Conservation (phyloP, 2,888 invertebrate genomes). For the Sceliomorpha sp. region DNA sequence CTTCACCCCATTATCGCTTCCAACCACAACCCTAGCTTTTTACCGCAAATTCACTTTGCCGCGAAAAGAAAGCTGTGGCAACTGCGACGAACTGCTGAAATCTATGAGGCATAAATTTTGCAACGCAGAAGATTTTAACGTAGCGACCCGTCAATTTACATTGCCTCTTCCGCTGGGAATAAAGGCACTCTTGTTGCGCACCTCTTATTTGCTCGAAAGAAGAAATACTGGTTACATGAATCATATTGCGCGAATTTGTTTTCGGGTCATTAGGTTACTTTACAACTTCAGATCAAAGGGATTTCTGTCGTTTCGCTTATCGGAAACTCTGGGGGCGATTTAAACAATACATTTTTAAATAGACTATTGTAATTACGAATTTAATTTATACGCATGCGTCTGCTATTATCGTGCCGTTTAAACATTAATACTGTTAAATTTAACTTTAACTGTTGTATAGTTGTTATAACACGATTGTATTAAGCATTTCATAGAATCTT, state of each 20-base stretch:
- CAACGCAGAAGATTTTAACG: slow-evolving; percentile 45
- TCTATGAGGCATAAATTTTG: slow-evolving; percentile 52
- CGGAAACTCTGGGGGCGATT: no score
- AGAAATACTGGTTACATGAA: neutral
- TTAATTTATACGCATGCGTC: neutral
- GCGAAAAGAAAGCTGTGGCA: slow-evolving; percentile 46
- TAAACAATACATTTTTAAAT: no score
- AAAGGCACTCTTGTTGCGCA: neutral
- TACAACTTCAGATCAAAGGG: no score
- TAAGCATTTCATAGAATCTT: no score
- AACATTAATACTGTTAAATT: no score
- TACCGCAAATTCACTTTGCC: slow-evolving; percentile 56
- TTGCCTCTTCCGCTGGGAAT: slow-evolving; percentile 8
- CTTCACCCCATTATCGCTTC: slow-evolving; percentile 56
- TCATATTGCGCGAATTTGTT: neutral
- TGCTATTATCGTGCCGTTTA: no score
- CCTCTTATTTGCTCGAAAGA: neutral
- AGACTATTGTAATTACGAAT: neutral
- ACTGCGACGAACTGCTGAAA: slow-evolving; percentile 49
- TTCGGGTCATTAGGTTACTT: neutral
- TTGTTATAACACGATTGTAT: no score
- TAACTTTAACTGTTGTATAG: no score
- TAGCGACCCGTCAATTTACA: slow-evolving; percentile 30
- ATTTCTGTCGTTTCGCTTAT: no score
- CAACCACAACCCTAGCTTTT: slow-evolving; percentile 53